Evolutionary conservation across 2,797 vertebrate genomes (phyloP).

Genomic region (Buphagus erythrorhynchus): DNA sequence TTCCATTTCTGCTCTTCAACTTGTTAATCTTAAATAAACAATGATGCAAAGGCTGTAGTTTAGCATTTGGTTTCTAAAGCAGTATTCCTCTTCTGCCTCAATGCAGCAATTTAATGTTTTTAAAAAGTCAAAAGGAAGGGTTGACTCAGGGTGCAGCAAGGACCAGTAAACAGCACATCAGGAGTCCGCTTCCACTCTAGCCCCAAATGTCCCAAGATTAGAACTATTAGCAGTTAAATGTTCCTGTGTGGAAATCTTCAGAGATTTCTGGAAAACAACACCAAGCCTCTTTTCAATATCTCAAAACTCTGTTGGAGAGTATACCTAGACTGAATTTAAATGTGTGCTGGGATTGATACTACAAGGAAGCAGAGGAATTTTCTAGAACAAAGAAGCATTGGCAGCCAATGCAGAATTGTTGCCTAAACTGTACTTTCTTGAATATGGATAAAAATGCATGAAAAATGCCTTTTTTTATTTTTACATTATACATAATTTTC

Average conservation of each 20-base stretch:
- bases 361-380: not conserved
- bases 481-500: not conserved
- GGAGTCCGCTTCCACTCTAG: not conserved
- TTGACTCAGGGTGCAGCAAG: not conserved
- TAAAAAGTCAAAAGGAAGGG: not conserved
- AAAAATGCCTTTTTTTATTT: not conserved
- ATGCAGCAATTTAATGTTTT: not conserved
- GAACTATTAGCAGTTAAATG: not conserved
- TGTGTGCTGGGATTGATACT: not conserved
- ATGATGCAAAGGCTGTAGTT: not conserved
- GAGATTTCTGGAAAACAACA: not conserved
- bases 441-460: not conserved
- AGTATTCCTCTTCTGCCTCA: not conserved
- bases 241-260: not conserved
- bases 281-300: not conserved
- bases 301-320: not conserved
- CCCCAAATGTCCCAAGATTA: not conserved
- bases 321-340: not conserved
- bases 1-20: not conserved
- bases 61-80: not conserved
- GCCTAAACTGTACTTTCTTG: not conserved
- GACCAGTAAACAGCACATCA: not conserved
- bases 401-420: not conserved
- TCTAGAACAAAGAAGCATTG: not conserved
- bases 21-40: not conserved